Conservation (phyloP, 2,888 invertebrate species). For the Adineta ricciae region DNA sequence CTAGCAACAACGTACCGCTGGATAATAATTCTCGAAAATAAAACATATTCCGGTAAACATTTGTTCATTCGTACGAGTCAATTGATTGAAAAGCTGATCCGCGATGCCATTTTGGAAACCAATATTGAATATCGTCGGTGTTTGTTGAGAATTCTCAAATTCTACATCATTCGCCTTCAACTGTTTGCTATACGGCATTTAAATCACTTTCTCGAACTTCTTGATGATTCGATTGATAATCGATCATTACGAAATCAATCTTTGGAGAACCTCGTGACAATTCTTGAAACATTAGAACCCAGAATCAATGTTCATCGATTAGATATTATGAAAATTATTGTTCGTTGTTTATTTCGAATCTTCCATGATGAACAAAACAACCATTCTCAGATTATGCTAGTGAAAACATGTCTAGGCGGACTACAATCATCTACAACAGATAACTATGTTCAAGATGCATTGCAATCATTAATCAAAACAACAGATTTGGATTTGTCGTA, state of each 20-base stretch:
- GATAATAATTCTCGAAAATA: background rate
- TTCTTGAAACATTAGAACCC: background rate
- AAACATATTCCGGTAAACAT: slow-evolving; percentile 1
- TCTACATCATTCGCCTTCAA: background rate
- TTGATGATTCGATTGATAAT: background rate
- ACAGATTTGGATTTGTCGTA: background rate
- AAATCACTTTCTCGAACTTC: background rate
- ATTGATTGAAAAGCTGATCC: background rate
- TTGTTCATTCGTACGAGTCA: background rate
- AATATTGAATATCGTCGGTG: slow-evolving; percentile 6
- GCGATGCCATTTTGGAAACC: background rate
- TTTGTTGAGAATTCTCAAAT: background rate
- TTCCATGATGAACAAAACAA: background rate
- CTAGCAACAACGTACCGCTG: background rate
- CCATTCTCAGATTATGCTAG: background rate
- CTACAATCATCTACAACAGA: background rate
- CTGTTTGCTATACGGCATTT: slow-evolving; percentile 12
- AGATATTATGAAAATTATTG: background rate
- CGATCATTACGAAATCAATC: background rate
- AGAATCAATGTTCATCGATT: background rate
- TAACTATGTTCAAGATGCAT: background rate
- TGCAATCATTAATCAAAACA: background rate
- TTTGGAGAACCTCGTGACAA: background rate
- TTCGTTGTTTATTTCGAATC: background rate
- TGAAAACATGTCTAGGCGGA: background rate